A percentile compares a stretch with the other conserved stretches of the same genome.
Conservation (phyloP, 2,888 invertebrate genomes). For the Orthonychiurus folsomi region DNA sequence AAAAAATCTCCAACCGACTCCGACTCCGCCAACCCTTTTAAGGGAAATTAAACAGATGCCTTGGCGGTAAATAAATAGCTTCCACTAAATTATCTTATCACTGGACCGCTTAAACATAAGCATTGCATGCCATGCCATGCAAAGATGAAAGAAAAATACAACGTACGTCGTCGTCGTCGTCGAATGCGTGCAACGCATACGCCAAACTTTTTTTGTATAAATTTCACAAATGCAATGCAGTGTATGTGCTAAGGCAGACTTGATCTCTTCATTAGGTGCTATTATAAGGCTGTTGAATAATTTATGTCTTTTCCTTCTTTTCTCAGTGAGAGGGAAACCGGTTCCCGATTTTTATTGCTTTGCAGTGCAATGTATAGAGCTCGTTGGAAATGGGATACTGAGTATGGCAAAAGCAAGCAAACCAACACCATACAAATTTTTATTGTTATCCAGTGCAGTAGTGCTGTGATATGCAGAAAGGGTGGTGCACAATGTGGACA, state of each 20-base stretch:
- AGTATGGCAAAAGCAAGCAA: no score
- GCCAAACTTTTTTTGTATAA: no score
- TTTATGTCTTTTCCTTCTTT: not conserved
- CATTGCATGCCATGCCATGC: not conserved
- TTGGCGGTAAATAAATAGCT: not conserved
- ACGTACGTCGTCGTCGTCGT: no score
- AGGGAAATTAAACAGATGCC: not conserved
- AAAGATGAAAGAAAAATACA: not conserved
- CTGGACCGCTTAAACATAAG: not conserved
- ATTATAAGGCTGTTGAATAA: constrained; percentile 1
- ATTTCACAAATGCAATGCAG: not conserved
- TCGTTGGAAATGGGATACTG: no score
- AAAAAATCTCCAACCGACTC: no score
- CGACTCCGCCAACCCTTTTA: constrained; percentile 1
- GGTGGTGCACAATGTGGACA: no score
- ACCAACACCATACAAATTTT: no score
- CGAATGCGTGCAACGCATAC: not conserved
- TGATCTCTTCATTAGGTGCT: constrained; percentile 1
- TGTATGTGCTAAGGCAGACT: not conserved
- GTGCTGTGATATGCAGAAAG: no score
- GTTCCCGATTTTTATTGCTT: not conserved
- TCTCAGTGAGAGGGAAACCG: not conserved
- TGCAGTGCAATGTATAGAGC: no score
- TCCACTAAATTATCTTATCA: not conserved
- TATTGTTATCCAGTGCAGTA: no score